Evolutionary conservation across 2,113 vertebrate genomes (phyloP), one percentile per base, ranked within the genome.

Genomic region (Brachyhypopomus occidentalis): DNA sequence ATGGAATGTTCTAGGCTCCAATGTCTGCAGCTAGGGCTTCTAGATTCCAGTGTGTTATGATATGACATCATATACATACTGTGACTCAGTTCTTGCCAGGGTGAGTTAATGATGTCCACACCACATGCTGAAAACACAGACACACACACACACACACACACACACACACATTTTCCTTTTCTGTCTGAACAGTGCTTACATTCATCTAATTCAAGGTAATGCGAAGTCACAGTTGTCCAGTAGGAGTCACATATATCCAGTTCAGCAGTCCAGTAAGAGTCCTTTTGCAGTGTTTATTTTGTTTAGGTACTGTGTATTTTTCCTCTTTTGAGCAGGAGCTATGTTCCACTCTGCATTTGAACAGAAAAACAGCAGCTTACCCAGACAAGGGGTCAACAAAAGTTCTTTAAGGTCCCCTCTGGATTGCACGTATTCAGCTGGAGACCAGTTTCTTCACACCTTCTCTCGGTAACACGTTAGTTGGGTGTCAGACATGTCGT

Each of bases 321-420:
- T 69, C 67, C 25, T 73, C 34, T 67, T 82, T 72, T 79, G 75
- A 76, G 22, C 72, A 22, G 38, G 69, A 85, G 58, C 64, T 63
- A n/a, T 59, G 64, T 36, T 34, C 59, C 41, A 36, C 70, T 80
- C 62, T 70, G 38, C 62, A 66, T 62, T 72, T 58, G 56, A 34
- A 52, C 30, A 20, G 36, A 70, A 38, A n/a, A 70, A 55, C 20
- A 19, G 41, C 63, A 77, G 55, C 71, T 80, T 74, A 45, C 59
- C 23, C 41, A 56, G 70, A 83, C 41, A 56, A 25, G 27, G 7
- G 64, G 67, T 72, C 25, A 41, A 75, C 63, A 81, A 75, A 84
- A 77, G 20, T 78, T 25, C 0, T 67, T 25, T 5, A 14, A 62
- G 76, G 72, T 60, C 25, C 23, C 58, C 16, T 27, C 59, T 25